phyloP scores from a whole-genome alignment of 1,140 invertebrate genomes.

The Sitodiplosis mosellana region DNA sequence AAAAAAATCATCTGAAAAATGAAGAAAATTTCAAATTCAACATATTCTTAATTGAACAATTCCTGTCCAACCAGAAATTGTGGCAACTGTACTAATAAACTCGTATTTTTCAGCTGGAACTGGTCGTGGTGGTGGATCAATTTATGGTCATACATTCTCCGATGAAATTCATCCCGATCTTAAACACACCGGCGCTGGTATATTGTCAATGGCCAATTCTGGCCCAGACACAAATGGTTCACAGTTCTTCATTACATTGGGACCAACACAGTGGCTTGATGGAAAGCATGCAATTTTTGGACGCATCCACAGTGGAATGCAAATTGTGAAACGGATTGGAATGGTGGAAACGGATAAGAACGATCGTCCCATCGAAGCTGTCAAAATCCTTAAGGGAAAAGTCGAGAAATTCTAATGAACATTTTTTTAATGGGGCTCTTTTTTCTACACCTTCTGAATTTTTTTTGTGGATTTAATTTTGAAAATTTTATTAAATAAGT shows the following conservation, averaged over 20 bases:
- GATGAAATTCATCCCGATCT: conserved; percentile 92
- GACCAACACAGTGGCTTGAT: conserved; percentile 94
- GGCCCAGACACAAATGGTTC: conserved; percentile 94
- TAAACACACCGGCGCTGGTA: conserved; percentile 75
- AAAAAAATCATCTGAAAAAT: too few relatives aligned
- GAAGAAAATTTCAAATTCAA: too few relatives aligned
- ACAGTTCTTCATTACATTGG: conserved; percentile 96
- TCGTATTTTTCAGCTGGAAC: conserved; percentile 36
- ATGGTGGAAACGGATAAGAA: conserved; percentile 81
- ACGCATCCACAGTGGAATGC: conserved; percentile 70
- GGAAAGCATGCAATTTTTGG: conserved; percentile 96
- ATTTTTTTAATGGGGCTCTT: background rate
- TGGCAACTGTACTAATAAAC: background rate
- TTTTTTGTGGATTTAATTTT: background rate
- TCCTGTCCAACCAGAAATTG: too few relatives aligned
- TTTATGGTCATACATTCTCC: conserved; percentile 87
- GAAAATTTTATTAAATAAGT: too few relatives aligned
- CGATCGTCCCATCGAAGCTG: conserved; percentile 77
- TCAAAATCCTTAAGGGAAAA: conserved; percentile 64
- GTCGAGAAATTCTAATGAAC: conserved; percentile 33
- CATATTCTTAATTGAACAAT: too few relatives aligned
- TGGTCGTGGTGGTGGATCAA: conserved; percentile 85
- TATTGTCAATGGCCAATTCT: conserved; percentile 63
- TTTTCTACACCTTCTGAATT: background rate
- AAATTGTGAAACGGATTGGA: conserved; percentile 77